These are phyloP conservation scores for Mesodorylaimus sp. DNA, from an alignment of 2,888 invertebrate species.

Conservation along the genomic window DNA sequence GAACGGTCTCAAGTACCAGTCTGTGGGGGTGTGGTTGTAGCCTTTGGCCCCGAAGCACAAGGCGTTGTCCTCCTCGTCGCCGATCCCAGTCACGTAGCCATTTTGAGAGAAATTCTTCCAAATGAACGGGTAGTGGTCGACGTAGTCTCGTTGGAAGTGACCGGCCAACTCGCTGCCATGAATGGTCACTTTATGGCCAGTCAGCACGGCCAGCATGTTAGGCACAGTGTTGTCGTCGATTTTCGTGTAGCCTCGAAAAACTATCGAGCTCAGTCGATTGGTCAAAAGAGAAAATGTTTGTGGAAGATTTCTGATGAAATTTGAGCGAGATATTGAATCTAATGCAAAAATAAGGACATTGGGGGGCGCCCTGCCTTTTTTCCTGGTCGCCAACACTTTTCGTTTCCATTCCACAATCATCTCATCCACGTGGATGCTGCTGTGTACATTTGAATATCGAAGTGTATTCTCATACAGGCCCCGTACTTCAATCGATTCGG, in stretches of 20 bases:
- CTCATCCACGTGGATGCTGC: no score
- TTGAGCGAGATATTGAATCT: slow-evolving; percentile 33
- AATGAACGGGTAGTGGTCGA: slow-evolving; percentile 30
- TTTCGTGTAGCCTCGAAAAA: slow-evolving; percentile 32
- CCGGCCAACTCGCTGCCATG: slow-evolving; percentile 13
- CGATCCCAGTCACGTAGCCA: slow-evolving; percentile 31
- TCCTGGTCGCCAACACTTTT: no score
- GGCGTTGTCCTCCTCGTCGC: slow-evolving; percentile 32
- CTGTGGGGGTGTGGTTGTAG: slow-evolving; percentile 29
- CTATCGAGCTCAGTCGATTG: slow-evolving; percentile 22
- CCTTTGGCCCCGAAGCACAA: slow-evolving; percentile 32
- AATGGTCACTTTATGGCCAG: slow-evolving; percentile 10
- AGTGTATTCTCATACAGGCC: no score
- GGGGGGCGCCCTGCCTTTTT: no score
- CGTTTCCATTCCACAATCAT: no score
- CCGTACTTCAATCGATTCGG: no score
- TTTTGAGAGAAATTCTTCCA: slow-evolving; percentile 28
- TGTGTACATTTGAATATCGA: no score
- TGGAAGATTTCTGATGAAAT: slow-evolving; percentile 28
- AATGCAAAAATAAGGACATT: slow-evolving; percentile 31
- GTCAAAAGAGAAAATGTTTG: no score
- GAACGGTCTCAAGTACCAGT: slow-evolving; percentile 31
- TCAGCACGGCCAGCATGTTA: slow-evolving; percentile 30
- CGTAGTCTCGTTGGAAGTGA: slow-evolving; percentile 17
- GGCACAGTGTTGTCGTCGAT: slow-evolving; percentile 34